Evolutionary conservation across 92 coral and sea anemone species (phyloP), one percentile per base, ranked within the genome.

Genomic region (Actinostola sp.): DNA sequence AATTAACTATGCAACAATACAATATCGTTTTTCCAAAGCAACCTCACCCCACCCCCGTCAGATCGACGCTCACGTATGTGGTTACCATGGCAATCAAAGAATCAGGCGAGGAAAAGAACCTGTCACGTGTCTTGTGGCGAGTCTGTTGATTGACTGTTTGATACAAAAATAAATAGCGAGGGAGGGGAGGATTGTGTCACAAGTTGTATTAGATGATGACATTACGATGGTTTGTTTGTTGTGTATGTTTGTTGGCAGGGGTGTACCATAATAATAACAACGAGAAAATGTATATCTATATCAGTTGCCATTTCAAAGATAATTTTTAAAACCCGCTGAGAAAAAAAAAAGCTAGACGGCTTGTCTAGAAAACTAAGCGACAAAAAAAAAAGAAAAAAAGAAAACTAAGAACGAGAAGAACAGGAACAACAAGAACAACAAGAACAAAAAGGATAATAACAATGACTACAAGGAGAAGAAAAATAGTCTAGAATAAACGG

Each of bases 1-100:
- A 21, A 68, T 68, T 52, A 68, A 49, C 17, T 68, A 68, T 68
- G 74, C 62, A 68, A 68, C 74, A 68, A 68, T 68, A 68, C 74
- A 35, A 53, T 53, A n/a, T 35, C 17, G 28, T 19, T 31, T 50
- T 68, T 36, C 42, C 57, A 68, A 68, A 68, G 58, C 46, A 33
- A 33, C 33, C 48, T 50, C 26, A 51, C 74, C 72, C 74, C 34
- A 68, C 74, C 74, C 74, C 48, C 20, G 32, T 19, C 48, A 23
- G 23, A 21, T 42, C 1, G n/a, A n/a, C n/a, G n/a, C n/a, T n/a
- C n/a, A n/a, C n/a, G 8, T 7, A 35, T 11, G 12, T 50, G 48
- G 74, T 68, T 68, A 32, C 46, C 46, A 68, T 66, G 45, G 74
- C 11, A n/a, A 68, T 44, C 27, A 16, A 19, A 1, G 66, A 31